A percentile compares a stretch with the other conserved stretches of the same genome.
Conservation (phyloP, 2,797 vertebrate genomes). For the Trematomus bernacchii region DNA sequence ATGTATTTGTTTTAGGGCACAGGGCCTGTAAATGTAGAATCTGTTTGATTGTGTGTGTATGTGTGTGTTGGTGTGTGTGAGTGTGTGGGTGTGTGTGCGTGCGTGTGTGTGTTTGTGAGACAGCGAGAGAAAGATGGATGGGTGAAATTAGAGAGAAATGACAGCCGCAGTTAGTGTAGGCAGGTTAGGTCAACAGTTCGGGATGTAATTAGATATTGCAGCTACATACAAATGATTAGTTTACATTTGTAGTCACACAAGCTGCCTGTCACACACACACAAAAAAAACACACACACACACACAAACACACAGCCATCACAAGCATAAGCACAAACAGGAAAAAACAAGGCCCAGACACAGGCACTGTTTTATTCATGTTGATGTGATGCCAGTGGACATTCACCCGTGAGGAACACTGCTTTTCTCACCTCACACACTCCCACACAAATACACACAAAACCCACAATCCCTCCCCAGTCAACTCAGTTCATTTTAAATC, state of each 20-base stretch:
- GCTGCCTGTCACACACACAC: background rate
- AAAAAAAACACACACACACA: slow-evolving; percentile 30
- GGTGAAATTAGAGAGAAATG: slow-evolving; percentile 38
- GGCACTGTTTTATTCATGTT: slow-evolving; percentile 80
- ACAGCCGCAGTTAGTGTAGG: slow-evolving; percentile 23
- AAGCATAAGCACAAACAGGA: slow-evolving; percentile 44
- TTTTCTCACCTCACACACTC: slow-evolving; percentile 77
- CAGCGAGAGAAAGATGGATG: slow-evolving; percentile 14
- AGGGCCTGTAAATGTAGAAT: slow-evolving; percentile 7
- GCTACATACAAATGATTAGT: slow-evolving; percentile 44
- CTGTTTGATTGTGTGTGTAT: background rate
- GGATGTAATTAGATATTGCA: slow-evolving; percentile 40
- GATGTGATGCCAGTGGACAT: slow-evolving; percentile 84
- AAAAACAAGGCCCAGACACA: slow-evolving; percentile 53
- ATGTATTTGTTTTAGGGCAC: slow-evolving; percentile 22
- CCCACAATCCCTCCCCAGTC: slow-evolving; percentile 58
- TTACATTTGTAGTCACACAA: slow-evolving; percentile 32
- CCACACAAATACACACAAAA: slow-evolving; percentile 61
- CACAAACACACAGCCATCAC: background rate
- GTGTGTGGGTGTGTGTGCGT: background rate
- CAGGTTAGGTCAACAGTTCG: slow-evolving; percentile 43
- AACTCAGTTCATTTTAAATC: slow-evolving; percentile 65
- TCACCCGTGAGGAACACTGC: slow-evolving; percentile 75
- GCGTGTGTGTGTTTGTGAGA: background rate
- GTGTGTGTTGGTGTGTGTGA: no score